Conservation (phyloP, 2,113 vertebrate species). For the Odocoileus virginianus region DNA sequence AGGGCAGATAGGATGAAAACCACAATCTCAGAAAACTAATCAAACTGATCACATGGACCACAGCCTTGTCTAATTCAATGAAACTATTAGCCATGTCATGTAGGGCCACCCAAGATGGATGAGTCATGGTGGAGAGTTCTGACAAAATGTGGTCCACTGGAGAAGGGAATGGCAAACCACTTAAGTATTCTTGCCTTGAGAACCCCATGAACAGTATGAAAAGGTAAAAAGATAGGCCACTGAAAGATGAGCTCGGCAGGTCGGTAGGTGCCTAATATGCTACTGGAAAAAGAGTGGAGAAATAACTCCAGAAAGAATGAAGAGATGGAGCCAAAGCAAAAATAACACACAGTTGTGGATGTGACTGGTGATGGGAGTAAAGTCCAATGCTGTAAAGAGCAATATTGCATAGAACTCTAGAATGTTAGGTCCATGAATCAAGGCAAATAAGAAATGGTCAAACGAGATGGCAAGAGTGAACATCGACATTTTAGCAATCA, state of each 20-base stretch:
- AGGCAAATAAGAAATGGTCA: background rate
- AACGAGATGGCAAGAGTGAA: background rate
- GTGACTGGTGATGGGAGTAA: background rate
- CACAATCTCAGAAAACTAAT: background rate
- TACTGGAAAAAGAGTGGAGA: background rate
- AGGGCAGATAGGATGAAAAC: background rate
- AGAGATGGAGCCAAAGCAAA: background rate
- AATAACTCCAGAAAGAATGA: background rate
- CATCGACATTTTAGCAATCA: fast-evolving
- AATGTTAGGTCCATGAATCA: background rate
- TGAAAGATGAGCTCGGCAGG: background rate
- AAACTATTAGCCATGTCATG: background rate
- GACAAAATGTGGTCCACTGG: background rate
- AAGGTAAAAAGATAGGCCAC: background rate
- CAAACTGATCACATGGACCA: background rate
- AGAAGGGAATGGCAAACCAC: background rate
- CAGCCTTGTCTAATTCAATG: background rate
- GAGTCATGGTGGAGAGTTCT: background rate
- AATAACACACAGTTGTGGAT: background rate
- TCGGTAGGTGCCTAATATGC: background rate
- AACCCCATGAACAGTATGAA: background rate
- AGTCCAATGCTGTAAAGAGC: background rate
- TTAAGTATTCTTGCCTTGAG: background rate
- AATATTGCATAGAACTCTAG: background rate
- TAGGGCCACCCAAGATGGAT: background rate